phyloP scores from a whole-genome alignment of 2,888 invertebrate genomes.

The Lepidocyrtinus sp. region DNA sequence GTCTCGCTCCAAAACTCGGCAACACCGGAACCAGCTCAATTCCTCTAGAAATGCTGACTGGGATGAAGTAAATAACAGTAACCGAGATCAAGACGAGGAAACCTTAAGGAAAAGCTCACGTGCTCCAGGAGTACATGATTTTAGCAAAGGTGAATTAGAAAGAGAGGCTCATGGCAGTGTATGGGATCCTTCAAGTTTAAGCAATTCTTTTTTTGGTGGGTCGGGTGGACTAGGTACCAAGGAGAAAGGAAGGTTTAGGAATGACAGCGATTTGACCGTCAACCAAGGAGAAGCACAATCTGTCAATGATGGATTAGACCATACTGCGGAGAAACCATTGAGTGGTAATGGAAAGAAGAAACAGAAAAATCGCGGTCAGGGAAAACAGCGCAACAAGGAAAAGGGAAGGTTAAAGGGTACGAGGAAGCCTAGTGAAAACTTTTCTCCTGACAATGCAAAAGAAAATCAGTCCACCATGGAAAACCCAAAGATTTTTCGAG shows the following conservation, averaged over 20 bases:
- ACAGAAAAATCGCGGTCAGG: constrained; percentile 15
- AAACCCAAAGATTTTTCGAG: not conserved
- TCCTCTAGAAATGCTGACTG: constrained; percentile 36
- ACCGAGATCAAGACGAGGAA: constrained; percentile 36
- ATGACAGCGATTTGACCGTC: constrained; percentile 54
- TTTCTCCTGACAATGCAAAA: not conserved
- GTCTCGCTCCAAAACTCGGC: constrained; percentile 40
- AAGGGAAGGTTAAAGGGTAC: constrained; percentile 38
- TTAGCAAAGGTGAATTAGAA: constrained; percentile 32
- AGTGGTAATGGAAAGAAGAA: constrained; percentile 32
- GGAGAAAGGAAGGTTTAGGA: constrained; percentile 35
- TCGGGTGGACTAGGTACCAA: not conserved
- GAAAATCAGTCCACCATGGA: not conserved
- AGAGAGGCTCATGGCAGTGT: constrained; percentile 32
- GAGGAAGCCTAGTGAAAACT: constrained; percentile 8
- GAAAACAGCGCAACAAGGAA: constrained; percentile 18
- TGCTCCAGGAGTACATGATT: constrained; percentile 17
- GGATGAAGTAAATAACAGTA: constrained; percentile 28
- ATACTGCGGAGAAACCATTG: constrained; percentile 24
- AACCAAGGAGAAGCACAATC: constrained; percentile 43
- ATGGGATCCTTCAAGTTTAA: not conserved
- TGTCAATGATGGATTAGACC: constrained; percentile 29
- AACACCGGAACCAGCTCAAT: constrained; percentile 27
- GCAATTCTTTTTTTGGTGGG: constrained; percentile 19
- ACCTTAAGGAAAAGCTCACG: constrained; percentile 27